phyloP scores from a whole-genome alignment of 2,888 invertebrate genomes.

The Pachliopta kotzebuea region DNA sequence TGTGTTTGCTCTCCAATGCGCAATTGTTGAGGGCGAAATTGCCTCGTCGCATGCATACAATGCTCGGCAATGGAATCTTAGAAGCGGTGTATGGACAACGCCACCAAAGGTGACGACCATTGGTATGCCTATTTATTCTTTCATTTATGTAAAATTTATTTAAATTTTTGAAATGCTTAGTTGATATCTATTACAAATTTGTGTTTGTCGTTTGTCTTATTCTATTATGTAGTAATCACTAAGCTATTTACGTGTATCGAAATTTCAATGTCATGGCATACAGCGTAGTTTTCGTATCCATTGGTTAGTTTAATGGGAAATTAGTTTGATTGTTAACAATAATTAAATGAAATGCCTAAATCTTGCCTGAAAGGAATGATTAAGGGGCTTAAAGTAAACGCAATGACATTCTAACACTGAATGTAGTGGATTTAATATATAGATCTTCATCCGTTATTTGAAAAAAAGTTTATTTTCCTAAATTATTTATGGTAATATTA shows the following conservation, averaged over 20 bases:
- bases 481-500: conserved; percentile 35
- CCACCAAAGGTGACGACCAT: conserved; percentile 63
- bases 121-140: conserved; percentile 45
- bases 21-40: conserved; percentile 44
- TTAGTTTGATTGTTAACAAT: conserved; percentile 37
- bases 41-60: conserved; percentile 52
- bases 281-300: conserved; percentile 33
- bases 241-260: conserved; percentile 37
- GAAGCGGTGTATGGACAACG: conserved; percentile 69
- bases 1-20: conserved; percentile 38
- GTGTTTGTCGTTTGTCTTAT: conserved; percentile 51
- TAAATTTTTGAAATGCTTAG: conserved; percentile 48
- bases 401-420: conserved; percentile 60
- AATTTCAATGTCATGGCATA: conserved; percentile 64
- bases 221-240: conserved; percentile 44
- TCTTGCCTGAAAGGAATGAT: conserved; percentile 61
- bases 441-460: conserved; percentile 46
- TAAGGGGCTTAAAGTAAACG: conserved; percentile 52
- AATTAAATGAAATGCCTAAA: conserved; percentile 59
- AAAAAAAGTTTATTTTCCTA: conserved; percentile 42
- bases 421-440: conserved; percentile 58
- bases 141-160: conserved; percentile 39
- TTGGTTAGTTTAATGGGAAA: conserved; percentile 10
- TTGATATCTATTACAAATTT: conserved; percentile 46
- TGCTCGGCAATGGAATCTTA: conserved; percentile 62